Percentiles rank a stretch among this genome's conserved stretches.
These are phyloP conservation scores for Glaucidium brasilianum DNA, from an alignment of 2,113 vertebrate genomes.

Conservation along the genomic window DNA sequence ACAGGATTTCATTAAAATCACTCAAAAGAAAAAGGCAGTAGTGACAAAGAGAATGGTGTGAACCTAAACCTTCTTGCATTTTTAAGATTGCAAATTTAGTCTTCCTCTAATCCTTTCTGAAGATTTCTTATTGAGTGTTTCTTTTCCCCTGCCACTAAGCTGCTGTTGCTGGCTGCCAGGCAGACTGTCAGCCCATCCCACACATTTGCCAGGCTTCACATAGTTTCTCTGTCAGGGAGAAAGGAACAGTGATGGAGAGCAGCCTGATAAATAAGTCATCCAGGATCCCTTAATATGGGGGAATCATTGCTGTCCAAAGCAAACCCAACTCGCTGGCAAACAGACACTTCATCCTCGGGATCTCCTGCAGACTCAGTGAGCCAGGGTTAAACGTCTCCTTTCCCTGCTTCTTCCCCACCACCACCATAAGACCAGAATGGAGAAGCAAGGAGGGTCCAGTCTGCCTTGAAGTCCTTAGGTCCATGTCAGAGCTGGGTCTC, in stretches of 20 bases:
- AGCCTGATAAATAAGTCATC: neutral
- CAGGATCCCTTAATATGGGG: neutral
- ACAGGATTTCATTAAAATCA: neutral
- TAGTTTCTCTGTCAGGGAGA: neutral
- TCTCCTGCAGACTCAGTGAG: neutral
- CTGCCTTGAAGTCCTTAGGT: neutral
- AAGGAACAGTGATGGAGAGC: neutral
- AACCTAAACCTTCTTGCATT: neutral
- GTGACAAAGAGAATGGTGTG: neutral
- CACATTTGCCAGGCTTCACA: neutral
- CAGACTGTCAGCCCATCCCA: neutral
- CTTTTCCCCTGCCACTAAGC: neutral
- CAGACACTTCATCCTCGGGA: accelerated
- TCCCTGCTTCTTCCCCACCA: neutral
- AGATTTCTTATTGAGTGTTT: neutral
- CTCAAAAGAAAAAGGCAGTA: neutral
- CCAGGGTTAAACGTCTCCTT: accelerated
- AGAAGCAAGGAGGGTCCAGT: neutral
- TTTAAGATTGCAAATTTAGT: neutral
- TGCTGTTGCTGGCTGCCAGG: neutral
- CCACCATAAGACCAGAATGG: neutral
- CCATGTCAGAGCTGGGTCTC: neutral
- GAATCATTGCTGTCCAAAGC: neutral
- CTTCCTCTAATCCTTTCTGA: neutral
- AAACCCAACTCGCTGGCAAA: neutral